Evolutionary conservation across 23 tunicate species (phyloP), one percentile per base, ranked within the genome.

Genomic region (Styela clava): DNA sequence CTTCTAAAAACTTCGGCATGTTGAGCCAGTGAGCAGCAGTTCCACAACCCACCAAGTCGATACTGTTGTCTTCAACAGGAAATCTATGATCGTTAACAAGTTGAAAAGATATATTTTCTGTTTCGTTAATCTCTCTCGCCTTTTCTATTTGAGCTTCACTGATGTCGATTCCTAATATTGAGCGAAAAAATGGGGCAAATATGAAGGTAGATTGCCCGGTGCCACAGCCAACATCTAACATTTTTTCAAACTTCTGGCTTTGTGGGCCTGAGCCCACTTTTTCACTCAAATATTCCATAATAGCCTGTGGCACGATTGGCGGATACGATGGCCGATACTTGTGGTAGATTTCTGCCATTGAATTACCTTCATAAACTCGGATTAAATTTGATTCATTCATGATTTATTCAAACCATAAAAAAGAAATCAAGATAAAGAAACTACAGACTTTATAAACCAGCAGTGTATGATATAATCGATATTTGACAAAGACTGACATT

Each of bases 191-290:
- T 16, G 2, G 30, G 16, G 30, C 71, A 29, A 67, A 67, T 29
- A 67, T 67, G 2, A 67, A 67, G 24, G 71, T 67, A 67, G 31
- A 67, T 24, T 67, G 71, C 16, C 71, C 71, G 12, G 31, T 29
- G 22, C 71, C 71, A 29, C 71, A 67, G 16, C 71, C 71, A 22
- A 67, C 71, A 22, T 67, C 71, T 18, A 67, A 16, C 71, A 67
- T 67, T 67, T 29, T 27, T 16, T 29, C 71, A 29, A 67, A 67
- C 22, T 22, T 67, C 0, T 1, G 21, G 16, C 16, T 25, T 29
- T 1, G 71, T 5, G 7, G 5, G 30, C 18, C 18, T 3, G 16
- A 3, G 7, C 5, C 5, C 16, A 7, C 16, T 22, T 29, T 27
- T 22, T 67, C 71, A 16, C 22, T 27, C 31, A 67, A 29, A 1